A percentile compares a stretch with the other conserved stretches of the same genome.
These are phyloP conservation scores for Ormia ochracea DNA, from an alignment of 2,888 invertebrate species.

Conservation along the genomic window DNA sequence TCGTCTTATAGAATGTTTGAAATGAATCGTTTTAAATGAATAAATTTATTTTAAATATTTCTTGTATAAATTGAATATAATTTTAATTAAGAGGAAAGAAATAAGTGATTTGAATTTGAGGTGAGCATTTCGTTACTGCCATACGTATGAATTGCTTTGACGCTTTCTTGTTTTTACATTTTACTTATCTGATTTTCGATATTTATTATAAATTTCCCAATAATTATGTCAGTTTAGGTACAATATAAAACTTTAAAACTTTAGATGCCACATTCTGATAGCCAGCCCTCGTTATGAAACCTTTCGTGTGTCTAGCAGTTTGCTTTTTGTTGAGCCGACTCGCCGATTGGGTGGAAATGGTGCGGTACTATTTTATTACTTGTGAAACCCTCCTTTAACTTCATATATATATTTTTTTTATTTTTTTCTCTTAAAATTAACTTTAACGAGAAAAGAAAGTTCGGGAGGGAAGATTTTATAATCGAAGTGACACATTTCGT, in stretches of 20 bases:
- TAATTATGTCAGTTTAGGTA: constrained; percentile 50
- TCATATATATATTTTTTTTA: neutral
- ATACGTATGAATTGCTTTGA: constrained; percentile 38
- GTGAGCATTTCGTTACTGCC: neutral
- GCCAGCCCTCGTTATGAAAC: constrained; percentile 5
- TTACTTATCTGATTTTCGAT: constrained; percentile 33
- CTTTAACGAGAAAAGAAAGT: constrained; percentile 49
- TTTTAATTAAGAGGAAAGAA: neutral
- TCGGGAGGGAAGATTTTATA: constrained; percentile 5
- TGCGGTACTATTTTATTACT: neutral
- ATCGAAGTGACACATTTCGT: constrained; percentile 19
- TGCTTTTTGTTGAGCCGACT: neutral
- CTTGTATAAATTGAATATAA: neutral
- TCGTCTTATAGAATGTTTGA: constrained; percentile 33
- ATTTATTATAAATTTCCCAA: constrained; percentile 46
- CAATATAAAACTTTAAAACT: constrained; percentile 34
- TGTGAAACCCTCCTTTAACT: neutral
- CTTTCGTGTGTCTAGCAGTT: neutral
- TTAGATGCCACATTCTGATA: neutral
- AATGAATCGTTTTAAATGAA: constrained; percentile 17
- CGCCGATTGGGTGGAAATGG: constrained; percentile 23
- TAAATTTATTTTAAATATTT: constrained; percentile 14
- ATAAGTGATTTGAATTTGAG: neutral
- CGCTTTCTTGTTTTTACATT: constrained; percentile 31
- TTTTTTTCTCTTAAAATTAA: constrained; percentile 26